A percentile compares a stretch with the other conserved stretches of the same genome.
Conservation (phyloP, 2,113 vertebrate genomes). For the Labeo rohita region DNA sequence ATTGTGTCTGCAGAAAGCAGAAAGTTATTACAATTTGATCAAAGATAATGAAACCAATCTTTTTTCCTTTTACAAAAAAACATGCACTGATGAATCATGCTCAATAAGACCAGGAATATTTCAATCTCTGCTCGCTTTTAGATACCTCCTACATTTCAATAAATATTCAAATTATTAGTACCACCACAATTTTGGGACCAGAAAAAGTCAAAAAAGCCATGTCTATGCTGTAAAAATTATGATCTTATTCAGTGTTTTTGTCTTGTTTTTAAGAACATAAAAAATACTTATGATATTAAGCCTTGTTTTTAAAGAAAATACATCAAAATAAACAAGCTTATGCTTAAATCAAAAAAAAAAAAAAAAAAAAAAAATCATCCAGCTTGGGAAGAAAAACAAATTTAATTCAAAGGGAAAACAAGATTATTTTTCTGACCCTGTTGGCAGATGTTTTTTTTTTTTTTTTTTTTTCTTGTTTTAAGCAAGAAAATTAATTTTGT, state of each 20-base stretch:
- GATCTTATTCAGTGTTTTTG: background rate
- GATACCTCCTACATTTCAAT: background rate
- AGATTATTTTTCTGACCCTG: too few species aligned
- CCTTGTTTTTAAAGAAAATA: too few species aligned
- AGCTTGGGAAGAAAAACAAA: background rate
- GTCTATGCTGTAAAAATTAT: background rate
- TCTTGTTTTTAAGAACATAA: background rate
- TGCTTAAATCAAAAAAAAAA: too few species aligned
- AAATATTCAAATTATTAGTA: background rate
- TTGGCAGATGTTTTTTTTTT: too few species aligned
- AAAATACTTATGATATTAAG: background rate
- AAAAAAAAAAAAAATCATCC: too few species aligned
- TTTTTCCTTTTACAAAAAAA: background rate
- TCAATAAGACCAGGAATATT: background rate
- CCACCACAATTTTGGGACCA: background rate
- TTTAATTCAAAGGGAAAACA: background rate
- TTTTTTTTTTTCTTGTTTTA: too few species aligned
- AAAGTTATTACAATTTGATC: background rate
- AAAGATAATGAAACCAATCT: conserved; percentile 4
- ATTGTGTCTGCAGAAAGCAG: background rate
- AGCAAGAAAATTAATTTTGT: too few species aligned
- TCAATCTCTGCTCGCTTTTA: background rate
- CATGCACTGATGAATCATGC: background rate
- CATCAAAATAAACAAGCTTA: background rate
- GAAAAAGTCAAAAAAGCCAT: background rate